These are phyloP conservation scores for Eudemis profundana DNA, from an alignment of 2,888 invertebrate genomes.

Conservation along the genomic window DNA sequence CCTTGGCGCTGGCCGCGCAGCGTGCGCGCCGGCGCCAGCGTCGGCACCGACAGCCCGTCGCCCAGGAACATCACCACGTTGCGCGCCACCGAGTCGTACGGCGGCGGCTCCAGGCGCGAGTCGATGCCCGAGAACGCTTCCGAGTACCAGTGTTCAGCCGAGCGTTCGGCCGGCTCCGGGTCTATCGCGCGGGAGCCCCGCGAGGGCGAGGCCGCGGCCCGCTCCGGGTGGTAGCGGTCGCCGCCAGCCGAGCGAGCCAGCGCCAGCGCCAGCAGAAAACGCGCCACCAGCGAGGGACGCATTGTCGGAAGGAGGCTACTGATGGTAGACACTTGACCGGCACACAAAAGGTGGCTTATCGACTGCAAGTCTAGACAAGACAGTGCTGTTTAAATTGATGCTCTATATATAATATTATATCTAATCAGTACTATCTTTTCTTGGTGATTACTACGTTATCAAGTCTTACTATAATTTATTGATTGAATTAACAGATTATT, in stretches of 20 bases:
- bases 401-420: background rate
- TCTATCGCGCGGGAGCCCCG: background rate
- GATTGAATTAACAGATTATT: background rate
- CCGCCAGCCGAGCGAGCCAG: conserved; percentile 41
- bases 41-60: conserved; percentile 87
- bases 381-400: conserved; percentile 1
- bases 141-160: conserved; percentile 49
- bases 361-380: background rate
- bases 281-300: conserved; percentile 38
- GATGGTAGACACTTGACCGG: background rate
- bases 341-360: conserved; percentile 12
- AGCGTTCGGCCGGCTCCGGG: conserved; percentile 17
- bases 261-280: conserved; percentile 44
- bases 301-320: background rate
- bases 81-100: conserved; percentile 70
- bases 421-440: conserved; percentile 3
- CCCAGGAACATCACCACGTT: conserved; percentile 89
- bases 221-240: conserved; percentile 43
- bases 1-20: conserved; percentile 21
- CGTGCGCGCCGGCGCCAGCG: conserved; percentile 18
- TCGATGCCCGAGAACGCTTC: conserved; percentile 49
- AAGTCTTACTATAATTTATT: background rate
- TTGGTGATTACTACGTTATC: background rate
- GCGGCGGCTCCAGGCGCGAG: conserved; percentile 59
- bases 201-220: conserved; percentile 37